A percentile compares a stretch with the other conserved stretches of the same genome.
Conservation (phyloP, 53 echinoderm and acorn worm genomes). For the Hippasteria phrygiana region DNA sequence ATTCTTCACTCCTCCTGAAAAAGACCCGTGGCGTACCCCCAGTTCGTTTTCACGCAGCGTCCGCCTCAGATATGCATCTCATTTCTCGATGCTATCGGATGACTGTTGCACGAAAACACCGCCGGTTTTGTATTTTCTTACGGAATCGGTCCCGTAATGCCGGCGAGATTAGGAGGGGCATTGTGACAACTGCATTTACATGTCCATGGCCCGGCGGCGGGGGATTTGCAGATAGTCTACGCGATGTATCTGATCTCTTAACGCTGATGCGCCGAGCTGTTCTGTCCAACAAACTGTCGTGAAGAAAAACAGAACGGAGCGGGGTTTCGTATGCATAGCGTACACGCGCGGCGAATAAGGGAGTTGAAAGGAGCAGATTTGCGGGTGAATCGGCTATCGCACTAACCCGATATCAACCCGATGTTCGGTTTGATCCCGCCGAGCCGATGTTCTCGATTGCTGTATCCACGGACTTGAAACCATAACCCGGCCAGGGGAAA, state of each 20-base stretch:
- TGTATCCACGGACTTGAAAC: background rate
- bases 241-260: conserved; percentile 24
- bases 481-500: background rate
- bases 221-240: conserved; percentile 26
- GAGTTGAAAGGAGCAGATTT: conserved; percentile 13
- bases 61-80: conserved; percentile 45
- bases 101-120: conserved; percentile 62
- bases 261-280: background rate
- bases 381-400: background rate
- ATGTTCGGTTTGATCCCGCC: conserved; percentile 28
- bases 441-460: conserved; percentile 8
- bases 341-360: background rate
- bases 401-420: conserved; percentile 23
- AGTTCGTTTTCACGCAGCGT: background rate
- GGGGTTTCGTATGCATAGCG: conserved; percentile 31
- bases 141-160: conserved; percentile 56
- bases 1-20: conserved; percentile 9
- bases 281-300: conserved; percentile 17
- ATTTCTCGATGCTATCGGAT: conserved; percentile 53
- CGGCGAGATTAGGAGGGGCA: conserved; percentile 56
- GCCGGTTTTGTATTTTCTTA: conserved; percentile 60
- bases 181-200: conserved; percentile 57
- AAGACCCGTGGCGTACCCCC: conserved; percentile 56
- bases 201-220: conserved; percentile 32
- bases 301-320: background rate